Base-by-base conservation (phyloP, 2,888 invertebrate genomes). In the Pristionchus exspectatus region DNA sequence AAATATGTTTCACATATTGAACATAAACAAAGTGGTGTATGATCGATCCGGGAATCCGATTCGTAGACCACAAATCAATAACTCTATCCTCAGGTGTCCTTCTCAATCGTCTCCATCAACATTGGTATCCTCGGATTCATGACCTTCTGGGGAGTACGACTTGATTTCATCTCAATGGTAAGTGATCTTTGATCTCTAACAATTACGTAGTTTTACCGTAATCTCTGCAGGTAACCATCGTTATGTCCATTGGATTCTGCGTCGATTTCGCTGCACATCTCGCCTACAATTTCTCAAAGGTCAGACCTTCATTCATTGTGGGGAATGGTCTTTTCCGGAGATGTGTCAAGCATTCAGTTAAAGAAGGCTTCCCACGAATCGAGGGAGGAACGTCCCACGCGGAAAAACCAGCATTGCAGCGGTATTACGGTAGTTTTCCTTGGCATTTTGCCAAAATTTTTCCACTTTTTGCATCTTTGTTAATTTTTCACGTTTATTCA, bases 241-340 rank as follows among this genome's bases (percentile, higher is more conserved):
- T 98, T 92, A 98, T 98, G 98, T 98, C 98, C 95, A 98, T 98
- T 91, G 98, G 95, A 9, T 98, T 98, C 96, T 98, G 98, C 24
- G 98, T 98, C 0, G 98, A 98, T 95, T 98, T 98, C 95, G 98
- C 98, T 0, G 98, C 98, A 3, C 98, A 98, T 95, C 98, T 98
- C 91, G 98, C 98, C 94, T 98, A 98, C 95, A 94, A 95, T 89
- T 95, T 94, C 91, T 93, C 94, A 21, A 94, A 94, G 90, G 94
- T 93, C 16, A 4, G 59, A 38, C 74, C 74, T 74, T 74, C 44
- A n/a, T n/a, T n/a, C n/a, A n/a, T n/a, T n/a, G n/a, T 9, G 44
- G 44, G 44, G 44, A 44, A n/a, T 72, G 72, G 38, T 74, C 72
- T 74, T 33, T 74, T 74, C 72, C 72, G 33, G 38, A 16, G 72